Base-by-base conservation (phyloP, 1,140 invertebrate genomes). In the Drosophila kepulauana region DNA sequence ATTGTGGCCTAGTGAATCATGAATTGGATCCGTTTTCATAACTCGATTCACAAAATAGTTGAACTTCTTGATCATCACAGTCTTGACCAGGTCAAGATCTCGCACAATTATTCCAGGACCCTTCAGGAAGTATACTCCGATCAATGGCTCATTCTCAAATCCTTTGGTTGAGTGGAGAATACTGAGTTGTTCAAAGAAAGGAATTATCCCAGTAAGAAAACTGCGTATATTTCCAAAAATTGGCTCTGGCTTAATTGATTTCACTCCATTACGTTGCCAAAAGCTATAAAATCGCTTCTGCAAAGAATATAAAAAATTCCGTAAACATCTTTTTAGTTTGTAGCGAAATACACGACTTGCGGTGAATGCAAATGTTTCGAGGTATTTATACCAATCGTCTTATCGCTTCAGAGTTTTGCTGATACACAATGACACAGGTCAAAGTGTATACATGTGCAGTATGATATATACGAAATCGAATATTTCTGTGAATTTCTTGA, bases 21-120 rank as follows among this genome's bases (percentile, higher is more conserved):
- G 58, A 67, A 77, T 78, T 2, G 63, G 77, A 82, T 85, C 82
- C 5, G 72, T 77, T 38, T 57, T 30, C 1, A 78, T 3, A 5
- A 38, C 67, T 0, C 82, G 82, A 67, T 92, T 88, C 28, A 70
- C 73, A 33, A 92, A 92, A 20, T 65, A 74, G 16, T 91, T 91
- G 54, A 94, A 94, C 64, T 94, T 93, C 67, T 93, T 94, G 1
- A 94, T 87, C 13, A 94, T 68, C 30, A 95, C 92, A 15, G 81
- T 69, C 65, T 94, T 94, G 6, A 95, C 82, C 2, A 95, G 59
- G 5, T 94, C 93, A 0, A 93, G 92, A 82, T 94, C 94, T 7
- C 93, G 91, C 2, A 94, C 52, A 0, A 94, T 62, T 7, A 95
- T 49, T 3, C 74, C 80, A 0, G 94, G 94, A 10, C 84, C 75